Evolutionary conservation across 2,888 invertebrate genomes (phyloP).

Genomic region (Imbricaverruca yamaguchii): DNA sequence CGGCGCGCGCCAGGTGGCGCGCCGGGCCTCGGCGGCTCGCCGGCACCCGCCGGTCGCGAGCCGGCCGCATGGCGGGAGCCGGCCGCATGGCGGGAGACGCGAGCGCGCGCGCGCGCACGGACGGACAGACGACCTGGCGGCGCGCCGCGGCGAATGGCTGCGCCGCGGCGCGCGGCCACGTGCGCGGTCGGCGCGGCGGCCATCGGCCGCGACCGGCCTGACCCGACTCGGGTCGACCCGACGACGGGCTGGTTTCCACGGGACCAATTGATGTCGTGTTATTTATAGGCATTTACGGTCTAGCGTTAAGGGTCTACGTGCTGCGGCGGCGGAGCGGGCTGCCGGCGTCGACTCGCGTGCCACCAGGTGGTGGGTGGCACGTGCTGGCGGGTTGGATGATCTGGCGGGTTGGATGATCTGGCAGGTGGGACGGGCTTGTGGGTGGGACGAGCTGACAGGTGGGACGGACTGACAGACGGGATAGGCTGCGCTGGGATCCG

Average conservation of each 20-base stretch:
- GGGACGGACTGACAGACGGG: too few relatives aligned
- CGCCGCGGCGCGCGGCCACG: neutral
- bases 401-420: too few relatives aligned
- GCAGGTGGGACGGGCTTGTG: too few relatives aligned
- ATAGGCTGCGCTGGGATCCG: too few relatives aligned
- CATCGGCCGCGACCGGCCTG: neutral
- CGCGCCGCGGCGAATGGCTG: constrained; percentile 19
- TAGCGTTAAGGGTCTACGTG: constrained; percentile 13
- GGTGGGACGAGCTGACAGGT: too few relatives aligned
- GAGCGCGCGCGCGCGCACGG: too few relatives aligned
- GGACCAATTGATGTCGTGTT: constrained; percentile 17
- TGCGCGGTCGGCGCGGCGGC: neutral
- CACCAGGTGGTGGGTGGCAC: neutral
- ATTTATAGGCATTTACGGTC: neutral
- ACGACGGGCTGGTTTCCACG: constrained; percentile 4
- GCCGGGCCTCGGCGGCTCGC: neutral
- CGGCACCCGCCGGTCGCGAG: neutral
- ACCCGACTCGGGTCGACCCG: neutral
- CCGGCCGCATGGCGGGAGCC: neutral
- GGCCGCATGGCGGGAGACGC: neutral
- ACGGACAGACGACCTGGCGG: neutral
- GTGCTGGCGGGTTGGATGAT: too few relatives aligned
- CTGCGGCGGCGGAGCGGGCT: neutral
- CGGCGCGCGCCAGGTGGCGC: neutral
- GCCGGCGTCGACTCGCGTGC: too few relatives aligned